Conservation (phyloP, 1,140 invertebrate genomes). For the Aradophagus sp. region DNA sequence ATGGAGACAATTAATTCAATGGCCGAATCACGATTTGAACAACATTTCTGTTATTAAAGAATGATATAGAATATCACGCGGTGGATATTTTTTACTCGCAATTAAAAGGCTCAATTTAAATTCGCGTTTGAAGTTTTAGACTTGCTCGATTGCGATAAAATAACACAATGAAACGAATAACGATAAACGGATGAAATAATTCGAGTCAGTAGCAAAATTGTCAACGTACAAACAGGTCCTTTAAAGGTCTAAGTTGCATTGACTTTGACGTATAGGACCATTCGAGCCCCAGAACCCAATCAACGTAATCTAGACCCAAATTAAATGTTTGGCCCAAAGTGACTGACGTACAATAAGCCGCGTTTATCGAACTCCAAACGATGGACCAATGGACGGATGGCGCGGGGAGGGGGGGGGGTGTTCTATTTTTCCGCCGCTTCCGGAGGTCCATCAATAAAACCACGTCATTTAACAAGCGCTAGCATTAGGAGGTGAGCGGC, state of each 20-base stretch:
- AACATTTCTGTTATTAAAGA: too few species aligned
- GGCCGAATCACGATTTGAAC: too few species aligned
- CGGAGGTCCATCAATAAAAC: slow-evolving; percentile 66
- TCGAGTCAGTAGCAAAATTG: too few species aligned
- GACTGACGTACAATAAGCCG: slow-evolving; percentile 61
- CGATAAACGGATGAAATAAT: too few species aligned
- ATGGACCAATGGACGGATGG: neutral
- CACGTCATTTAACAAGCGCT: slow-evolving; percentile 62
- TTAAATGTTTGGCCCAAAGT: slow-evolving; percentile 40
- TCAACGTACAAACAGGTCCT: neutral
- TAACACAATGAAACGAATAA: too few species aligned
- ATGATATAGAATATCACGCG: too few species aligned
- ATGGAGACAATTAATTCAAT: too few species aligned
- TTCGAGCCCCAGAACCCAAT: slow-evolving; percentile 7
- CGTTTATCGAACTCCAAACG: slow-evolving; percentile 61
- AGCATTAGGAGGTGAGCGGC: slow-evolving; percentile 51
- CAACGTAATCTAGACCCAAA: slow-evolving; percentile 35
- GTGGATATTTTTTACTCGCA: too few species aligned
- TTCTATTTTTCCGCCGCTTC: slow-evolving; percentile 54
- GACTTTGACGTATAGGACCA: slow-evolving; percentile 17
- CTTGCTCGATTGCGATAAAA: too few species aligned
- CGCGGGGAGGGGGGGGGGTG: slow-evolving; percentile 20
- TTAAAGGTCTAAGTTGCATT: neutral
- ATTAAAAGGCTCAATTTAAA: too few species aligned
- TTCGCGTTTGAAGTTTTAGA: too few species aligned